Conservation (phyloP, 2,888 invertebrate species). For the Spatulosminthurus flaviceps region DNA sequence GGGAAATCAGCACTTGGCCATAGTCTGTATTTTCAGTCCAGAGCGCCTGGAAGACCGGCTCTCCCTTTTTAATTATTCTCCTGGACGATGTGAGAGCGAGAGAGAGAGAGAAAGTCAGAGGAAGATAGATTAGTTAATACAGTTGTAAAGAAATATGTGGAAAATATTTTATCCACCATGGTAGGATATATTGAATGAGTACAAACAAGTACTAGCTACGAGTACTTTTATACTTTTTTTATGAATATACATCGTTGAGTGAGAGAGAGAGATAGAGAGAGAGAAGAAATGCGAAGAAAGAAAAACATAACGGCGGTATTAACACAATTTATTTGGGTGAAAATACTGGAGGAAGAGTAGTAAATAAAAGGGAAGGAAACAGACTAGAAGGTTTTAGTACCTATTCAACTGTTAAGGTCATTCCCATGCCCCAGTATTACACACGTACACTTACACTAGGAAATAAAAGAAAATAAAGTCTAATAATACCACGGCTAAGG, state of each 20-base stretch:
- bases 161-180: no score
- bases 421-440: constrained; percentile 18
- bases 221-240: no score
- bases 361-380: background rate
- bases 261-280: background rate
- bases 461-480: no score
- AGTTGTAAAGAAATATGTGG: no score
- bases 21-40: constrained; percentile 87
- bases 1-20: constrained; percentile 87
- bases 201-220: background rate
- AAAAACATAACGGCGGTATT: background rate
- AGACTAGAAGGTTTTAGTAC: background rate
- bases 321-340: background rate
- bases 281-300: background rate
- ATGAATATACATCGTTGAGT: no score
- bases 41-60: constrained; percentile 86
- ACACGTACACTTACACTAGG: background rate
- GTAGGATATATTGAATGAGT: background rate
- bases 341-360: background rate
- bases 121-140: no score
- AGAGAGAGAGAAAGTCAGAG: background rate
- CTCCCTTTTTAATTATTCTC: constrained; percentile 75
- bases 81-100: constrained; percentile 66
- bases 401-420: background rate
- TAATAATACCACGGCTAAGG: background rate